Conservation (phyloP, 2,797 vertebrate genomes). For the Epinephelus awoara region DNA sequence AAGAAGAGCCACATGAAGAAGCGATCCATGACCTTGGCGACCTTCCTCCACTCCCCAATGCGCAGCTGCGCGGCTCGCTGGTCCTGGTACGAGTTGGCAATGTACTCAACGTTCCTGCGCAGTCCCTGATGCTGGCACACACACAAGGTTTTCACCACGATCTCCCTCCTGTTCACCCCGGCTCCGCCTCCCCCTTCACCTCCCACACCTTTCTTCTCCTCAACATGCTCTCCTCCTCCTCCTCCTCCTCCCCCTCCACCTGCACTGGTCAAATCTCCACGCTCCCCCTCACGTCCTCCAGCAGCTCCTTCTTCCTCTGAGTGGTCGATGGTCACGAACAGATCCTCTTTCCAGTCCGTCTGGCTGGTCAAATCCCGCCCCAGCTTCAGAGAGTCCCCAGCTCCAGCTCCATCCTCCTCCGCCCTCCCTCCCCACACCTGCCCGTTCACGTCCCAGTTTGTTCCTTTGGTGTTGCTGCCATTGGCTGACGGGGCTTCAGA, state of each 20-base stretch:
- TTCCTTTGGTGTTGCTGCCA: slow-evolving; percentile 15
- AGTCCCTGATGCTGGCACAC: slow-evolving; percentile 85
- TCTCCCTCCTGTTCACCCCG: slow-evolving; percentile 35
- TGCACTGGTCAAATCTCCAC: background rate
- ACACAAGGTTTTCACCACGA: slow-evolving; percentile 70
- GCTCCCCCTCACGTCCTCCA: background rate
- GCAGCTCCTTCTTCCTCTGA: slow-evolving; percentile 49
- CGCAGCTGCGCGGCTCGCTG: slow-evolving; percentile 86
- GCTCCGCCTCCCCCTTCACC: background rate
- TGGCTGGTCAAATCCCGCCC: slow-evolving; percentile 26
- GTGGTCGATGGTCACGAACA: slow-evolving; percentile 54
- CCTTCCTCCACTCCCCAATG: slow-evolving; percentile 90
- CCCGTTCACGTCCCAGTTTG: slow-evolving; percentile 59
- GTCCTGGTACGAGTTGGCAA: slow-evolving; percentile 87
- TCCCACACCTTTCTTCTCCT: slow-evolving; percentile 43
- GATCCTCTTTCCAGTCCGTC: slow-evolving; percentile 64
- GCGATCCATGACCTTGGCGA: slow-evolving; percentile 93
- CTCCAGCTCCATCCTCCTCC: background rate
- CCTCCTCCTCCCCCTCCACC: background rate
- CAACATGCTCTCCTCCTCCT: background rate
- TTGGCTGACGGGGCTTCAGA: slow-evolving; percentile 22
- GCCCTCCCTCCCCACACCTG: slow-evolving; percentile 43
- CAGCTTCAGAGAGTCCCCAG: background rate
- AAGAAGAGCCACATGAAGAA: slow-evolving; percentile 96
- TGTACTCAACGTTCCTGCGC: slow-evolving; percentile 85